A percentile compares a stretch with the other conserved stretches of the same genome.
phyloP scores from a whole-genome alignment of 2,113 vertebrate genomes.

The Noturus placidus region DNA sequence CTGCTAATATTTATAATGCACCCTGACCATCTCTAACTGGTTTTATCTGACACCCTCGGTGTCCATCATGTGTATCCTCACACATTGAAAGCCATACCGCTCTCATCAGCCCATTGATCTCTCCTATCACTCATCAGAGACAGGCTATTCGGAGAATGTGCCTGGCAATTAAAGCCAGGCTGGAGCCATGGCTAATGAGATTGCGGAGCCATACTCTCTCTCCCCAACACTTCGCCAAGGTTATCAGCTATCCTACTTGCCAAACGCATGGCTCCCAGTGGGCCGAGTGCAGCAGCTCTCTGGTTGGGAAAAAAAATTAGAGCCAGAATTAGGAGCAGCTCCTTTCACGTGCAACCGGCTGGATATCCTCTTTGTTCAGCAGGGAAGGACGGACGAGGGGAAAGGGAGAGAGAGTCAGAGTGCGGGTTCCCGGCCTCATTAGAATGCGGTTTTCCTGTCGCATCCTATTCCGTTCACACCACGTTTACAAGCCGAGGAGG shows the following conservation, averaged over 20 bases:
- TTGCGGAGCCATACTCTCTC: conserved; percentile 44
- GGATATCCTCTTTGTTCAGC: not conserved
- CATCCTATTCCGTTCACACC: conserved; percentile 48
- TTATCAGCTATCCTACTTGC: conserved; percentile 47
- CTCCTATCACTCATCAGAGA: conserved; percentile 39
- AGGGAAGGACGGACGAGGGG: not conserved
- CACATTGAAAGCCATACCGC: conserved; percentile 43
- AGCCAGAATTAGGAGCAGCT: conserved; percentile 1
- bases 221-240: conserved; percentile 49
- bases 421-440: conserved; percentile 45
- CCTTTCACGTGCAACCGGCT: not conserved
- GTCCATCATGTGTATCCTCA: conserved; percentile 7
- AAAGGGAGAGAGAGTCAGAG: not conserved
- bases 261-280: conserved; percentile 45
- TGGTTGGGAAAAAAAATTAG: not conserved
- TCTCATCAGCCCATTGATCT: conserved; percentile 46
- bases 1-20: not conserved
- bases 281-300: conserved; percentile 30
- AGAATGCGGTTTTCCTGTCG: conserved; percentile 43
- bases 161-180: conserved; percentile 51
- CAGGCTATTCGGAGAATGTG: conserved; percentile 39
- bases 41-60: conserved; percentile 22
- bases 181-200: conserved; percentile 54
- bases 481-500: conserved; percentile 45
- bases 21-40: not conserved